Base-by-base conservation (phyloP, 2,888 invertebrate species). In the Tanypteryx hageni region DNA sequence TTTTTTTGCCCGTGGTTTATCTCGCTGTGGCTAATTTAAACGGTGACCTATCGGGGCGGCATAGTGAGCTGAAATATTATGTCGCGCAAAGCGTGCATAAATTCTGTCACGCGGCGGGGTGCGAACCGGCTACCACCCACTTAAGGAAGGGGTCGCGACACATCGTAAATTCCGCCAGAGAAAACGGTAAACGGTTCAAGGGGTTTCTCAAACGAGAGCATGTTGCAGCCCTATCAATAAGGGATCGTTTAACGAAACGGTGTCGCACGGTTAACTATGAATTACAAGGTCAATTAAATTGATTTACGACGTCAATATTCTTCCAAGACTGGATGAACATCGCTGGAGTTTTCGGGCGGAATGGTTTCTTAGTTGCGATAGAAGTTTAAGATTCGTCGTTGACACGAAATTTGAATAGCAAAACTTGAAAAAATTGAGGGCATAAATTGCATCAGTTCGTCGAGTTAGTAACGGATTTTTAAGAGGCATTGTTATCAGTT, bases 31-130 rank as follows among this genome's bases (percentile, higher is more conserved):
- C 18, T 68, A 68, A 68, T 68, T 68, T 18, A 18, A 0, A 8
- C 27, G 76, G 76, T 76, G 76, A 76, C 76, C 76, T 76, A 64
- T 89, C 64, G 64, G 18, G 31, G 64, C 64, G 31, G 31, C 44
- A 61, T 16, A n/a, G 44, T n/a, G 56, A 18, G 64, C 16, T 68
- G 64, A 89, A 89, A 64, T 89, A 89, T 89, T 64, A 89, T 89
- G 89, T 89, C 89, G 18, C 56, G 31, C n/a, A 89, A 44, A 5
- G 31, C 64, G n/a, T 44, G 64, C 64, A 64, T 89, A 68, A 64
- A 89, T 64, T 89, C 64, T 44, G 64, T 61, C 61, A 44, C 89
- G 10, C 64, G 8, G 56, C 44, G 89, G 64, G 44, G 64, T 64
- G 64, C 44, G 68, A 61, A 44, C 64, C 16, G 4, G 44, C 56